A percentile compares a stretch with the other conserved stretches of the same genome.
phyloP scores from a whole-genome alignment of 1,140 invertebrate genomes.

The Planococcus citri region DNA sequence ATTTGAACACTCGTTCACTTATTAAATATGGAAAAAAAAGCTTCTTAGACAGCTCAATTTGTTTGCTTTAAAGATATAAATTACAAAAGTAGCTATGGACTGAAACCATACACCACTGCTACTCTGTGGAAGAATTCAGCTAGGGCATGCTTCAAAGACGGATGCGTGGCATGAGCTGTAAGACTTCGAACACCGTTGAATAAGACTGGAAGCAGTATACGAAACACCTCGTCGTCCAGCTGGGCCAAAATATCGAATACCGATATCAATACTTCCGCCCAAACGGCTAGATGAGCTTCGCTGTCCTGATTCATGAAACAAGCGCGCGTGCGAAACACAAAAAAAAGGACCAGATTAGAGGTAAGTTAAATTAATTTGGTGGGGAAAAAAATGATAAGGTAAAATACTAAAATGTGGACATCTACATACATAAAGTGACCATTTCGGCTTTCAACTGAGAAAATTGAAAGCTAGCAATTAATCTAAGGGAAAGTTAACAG shows the following conservation, averaged over 20 bases:
- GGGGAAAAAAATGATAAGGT: too few species aligned
- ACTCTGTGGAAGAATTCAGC: conserved; percentile 47
- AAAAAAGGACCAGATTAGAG: too few species aligned
- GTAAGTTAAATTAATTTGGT: too few species aligned
- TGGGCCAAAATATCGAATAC: conserved; percentile 45
- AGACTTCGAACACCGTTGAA: conserved; percentile 47
- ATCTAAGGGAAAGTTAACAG: too few species aligned
- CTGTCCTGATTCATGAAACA: conserved; percentile 41
- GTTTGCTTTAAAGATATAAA: background rate
- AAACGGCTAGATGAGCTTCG: conserved; percentile 48
- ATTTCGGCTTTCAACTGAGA: too few species aligned
- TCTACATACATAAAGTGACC: too few species aligned
- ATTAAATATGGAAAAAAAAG: too few species aligned
- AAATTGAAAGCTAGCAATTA: too few species aligned
- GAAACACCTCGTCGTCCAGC: conserved; percentile 42
- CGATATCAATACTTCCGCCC: conserved; percentile 48
- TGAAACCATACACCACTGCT: conserved; percentile 44
- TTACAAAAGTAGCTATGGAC: conserved; percentile 30
- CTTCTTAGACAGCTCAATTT: background rate
- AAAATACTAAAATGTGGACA: too few species aligned
- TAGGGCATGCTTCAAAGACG: conserved; percentile 44
- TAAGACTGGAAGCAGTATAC: conserved; percentile 46
- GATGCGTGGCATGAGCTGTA: conserved; percentile 46
- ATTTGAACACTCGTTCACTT: too few species aligned
- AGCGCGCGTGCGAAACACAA: background rate